Base-by-base conservation (phyloP, 2,888 invertebrate genomes). In the Gari tellinella region DNA sequence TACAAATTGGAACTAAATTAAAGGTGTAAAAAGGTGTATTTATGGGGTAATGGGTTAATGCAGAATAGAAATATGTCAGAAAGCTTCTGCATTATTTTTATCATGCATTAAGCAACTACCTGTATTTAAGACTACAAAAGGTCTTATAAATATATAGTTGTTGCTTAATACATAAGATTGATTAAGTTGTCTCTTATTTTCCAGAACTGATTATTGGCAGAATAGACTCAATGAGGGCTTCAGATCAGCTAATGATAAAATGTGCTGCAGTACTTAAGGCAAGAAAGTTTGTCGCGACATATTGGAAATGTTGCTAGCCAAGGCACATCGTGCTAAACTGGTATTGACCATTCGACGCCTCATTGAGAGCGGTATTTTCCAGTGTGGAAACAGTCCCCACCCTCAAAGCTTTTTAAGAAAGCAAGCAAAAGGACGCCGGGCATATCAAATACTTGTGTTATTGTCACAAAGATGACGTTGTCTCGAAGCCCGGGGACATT, bases 161-260 rank as follows among this genome's bases (percentile, higher is more conserved):
- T 31, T 4, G n/a, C n/a, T n/a, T n/a, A n/a, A n/a, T n/a, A n/a
- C n/a, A n/a, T n/a, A n/a, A n/a, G n/a, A n/a, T n/a, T n/a, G n/a
- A n/a, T n/a, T n/a, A n/a, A n/a, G n/a, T n/a, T 10, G 4, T 10
- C 4, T 43, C 19, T n/a, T 43, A 5, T 17, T 25, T 55, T 75
- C 17, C 66, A 89, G 89, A 86, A 62, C 79, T 88, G 57, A 82
- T 88, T 12, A 82, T 81, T 48, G 83, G 87, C 2, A 77, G 87
- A 38, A 78, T 89, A 2, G 89, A 89, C 66, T 84, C 85, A 15
- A 86, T 89, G 87, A 63, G 85, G 46, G 82, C 87, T 25, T 74
- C 86, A 7, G 89, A 89, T 31, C 89, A 89, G 72, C 72, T 89
- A 49, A 65, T 88, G 17, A 78, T 89, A n/a, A 89, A 89, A 67